Evolutionary conservation across 2,797 vertebrate species (phyloP).

Genomic region (Centropyge bicolor): DNA sequence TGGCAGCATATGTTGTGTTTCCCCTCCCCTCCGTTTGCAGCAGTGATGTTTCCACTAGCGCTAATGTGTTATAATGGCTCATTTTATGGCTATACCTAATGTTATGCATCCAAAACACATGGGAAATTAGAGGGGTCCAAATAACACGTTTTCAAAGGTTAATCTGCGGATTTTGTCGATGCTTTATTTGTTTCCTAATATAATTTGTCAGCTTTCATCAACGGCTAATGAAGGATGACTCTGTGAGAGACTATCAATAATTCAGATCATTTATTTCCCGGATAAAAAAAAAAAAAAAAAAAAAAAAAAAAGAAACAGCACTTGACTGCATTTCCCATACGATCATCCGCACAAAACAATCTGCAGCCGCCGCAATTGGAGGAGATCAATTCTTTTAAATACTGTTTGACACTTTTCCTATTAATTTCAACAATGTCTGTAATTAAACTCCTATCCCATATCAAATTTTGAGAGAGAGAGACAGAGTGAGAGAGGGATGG

Average conservation of each 20-base stretch:
- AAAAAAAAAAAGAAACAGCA: conserved; percentile 1
- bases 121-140: neutral
- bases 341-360: conserved; percentile 50
- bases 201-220: conserved; percentile 35
- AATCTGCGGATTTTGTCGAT: conserved; percentile 11
- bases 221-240: conserved; percentile 37
- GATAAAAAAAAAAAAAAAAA: conserved; percentile 7
- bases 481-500: conserved; percentile 62
- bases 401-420: conserved; percentile 76
- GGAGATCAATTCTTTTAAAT: conserved; percentile 69
- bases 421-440: conserved; percentile 80
- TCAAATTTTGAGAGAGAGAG: conserved; percentile 61
- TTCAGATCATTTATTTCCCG: conserved; percentile 26
- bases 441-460: conserved; percentile 81
- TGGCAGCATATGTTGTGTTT: conserved; percentile 34
- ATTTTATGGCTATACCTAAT: neutral
- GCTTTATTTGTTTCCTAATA: conserved; percentile 19
- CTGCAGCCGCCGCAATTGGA: conserved; percentile 48
- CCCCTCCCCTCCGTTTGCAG: conserved; percentile 29
- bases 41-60: neutral
- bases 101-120: neutral
- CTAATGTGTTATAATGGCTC: neutral
- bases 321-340: conserved; percentile 20
- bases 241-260: conserved; percentile 32
- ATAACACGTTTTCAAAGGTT: neutral